These are phyloP conservation scores for Raja brachyura DNA, from an alignment of 2,113 vertebrate species.

Conservation along the genomic window DNA sequence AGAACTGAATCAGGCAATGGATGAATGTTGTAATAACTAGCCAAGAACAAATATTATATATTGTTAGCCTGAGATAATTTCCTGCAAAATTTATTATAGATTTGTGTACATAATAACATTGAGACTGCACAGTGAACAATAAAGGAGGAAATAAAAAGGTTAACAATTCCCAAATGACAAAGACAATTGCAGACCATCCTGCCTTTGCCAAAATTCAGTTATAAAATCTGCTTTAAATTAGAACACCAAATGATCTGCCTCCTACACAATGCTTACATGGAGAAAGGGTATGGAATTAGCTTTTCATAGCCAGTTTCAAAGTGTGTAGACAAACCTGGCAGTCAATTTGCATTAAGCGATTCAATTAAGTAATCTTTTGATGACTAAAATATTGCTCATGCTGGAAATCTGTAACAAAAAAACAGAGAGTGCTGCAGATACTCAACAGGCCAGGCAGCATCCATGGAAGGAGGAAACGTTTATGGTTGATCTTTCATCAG, in stretches of 20 bases:
- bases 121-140: not conserved
- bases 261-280: not conserved
- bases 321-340: not conserved
- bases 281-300: not conserved
- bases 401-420: too few relatives aligned
- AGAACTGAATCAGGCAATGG: not conserved
- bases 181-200: not conserved
- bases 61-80: not conserved
- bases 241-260: not conserved
- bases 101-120: not conserved
- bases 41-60: not conserved
- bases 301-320: not conserved
- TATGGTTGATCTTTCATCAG: too few relatives aligned
- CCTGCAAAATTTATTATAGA: not conserved
- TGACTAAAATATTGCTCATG: not conserved
- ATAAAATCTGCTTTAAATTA: not conserved
- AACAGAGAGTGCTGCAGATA: too few relatives aligned
- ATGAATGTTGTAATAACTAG: not conserved
- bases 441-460: too few relatives aligned
- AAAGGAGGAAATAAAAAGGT: not conserved
- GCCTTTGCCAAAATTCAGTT: not conserved
- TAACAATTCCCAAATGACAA: slow-evolving; percentile 19
- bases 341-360: not conserved
- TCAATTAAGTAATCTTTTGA: not conserved
- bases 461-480: too few relatives aligned